These are phyloP conservation scores for Nomada flava DNA, from an alignment of 2,888 invertebrate species.

Conservation along the genomic window DNA sequence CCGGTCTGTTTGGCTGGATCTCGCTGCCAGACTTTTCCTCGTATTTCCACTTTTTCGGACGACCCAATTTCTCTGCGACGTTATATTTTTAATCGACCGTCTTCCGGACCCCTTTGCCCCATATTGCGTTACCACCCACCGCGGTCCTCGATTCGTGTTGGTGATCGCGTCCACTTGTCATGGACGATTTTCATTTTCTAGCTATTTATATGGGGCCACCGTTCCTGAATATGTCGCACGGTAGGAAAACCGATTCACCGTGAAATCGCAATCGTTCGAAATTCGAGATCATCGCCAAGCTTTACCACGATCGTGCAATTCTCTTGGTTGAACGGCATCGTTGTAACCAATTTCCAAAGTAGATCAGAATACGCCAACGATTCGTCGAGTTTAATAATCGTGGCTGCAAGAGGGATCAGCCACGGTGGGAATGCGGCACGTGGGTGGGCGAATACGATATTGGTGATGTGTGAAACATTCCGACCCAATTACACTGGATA, in stretches of 20 bases:
- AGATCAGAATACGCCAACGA: neutral
- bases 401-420: neutral
- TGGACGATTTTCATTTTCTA: conserved; percentile 54
- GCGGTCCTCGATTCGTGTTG: conserved; percentile 40
- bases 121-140: conserved; percentile 62
- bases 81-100: conserved; percentile 64
- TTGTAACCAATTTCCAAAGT: neutral
- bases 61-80: conserved; percentile 39
- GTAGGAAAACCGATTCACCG: conserved; percentile 31
- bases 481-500: conserved; percentile 69
- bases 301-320: neutral
- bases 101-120: conserved; percentile 41
- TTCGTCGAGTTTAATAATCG: conserved; percentile 9
- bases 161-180: conserved; percentile 49
- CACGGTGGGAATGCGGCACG: conserved; percentile 41
- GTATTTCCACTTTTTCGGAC: conserved; percentile 18
- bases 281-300: conserved; percentile 11
- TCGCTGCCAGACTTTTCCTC: neutral
- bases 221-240: no score
- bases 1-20: neutral
- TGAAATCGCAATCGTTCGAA: conserved; percentile 38
- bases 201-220: conserved; percentile 55
- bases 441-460: conserved; percentile 73
- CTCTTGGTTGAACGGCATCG: no score
- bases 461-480: conserved; percentile 58